Base-by-base conservation (phyloP, 1,140 invertebrate species). In the Bombus terrestris region DNA sequence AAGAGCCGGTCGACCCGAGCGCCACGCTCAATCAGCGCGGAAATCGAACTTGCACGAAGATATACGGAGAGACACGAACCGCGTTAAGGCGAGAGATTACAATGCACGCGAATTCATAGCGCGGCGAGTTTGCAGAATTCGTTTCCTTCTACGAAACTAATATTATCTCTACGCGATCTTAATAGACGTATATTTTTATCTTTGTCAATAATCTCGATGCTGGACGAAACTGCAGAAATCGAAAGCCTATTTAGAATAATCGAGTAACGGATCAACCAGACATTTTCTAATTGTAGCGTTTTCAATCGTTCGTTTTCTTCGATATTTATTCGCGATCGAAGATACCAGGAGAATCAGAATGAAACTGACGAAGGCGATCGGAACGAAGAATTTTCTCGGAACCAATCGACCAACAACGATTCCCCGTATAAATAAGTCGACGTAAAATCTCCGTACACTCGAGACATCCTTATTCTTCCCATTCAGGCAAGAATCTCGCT, bases 1-100 rank as follows among this genome's bases (percentile, higher is more conserved):
- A 75, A 39, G 74, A 57, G 84, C 78, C 87, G 89, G 78, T 64
- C 89, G 89, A 90, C 80, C 32, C 71, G 39, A 83, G 89, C 89
- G 89, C 89, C 89, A 71, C 90, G 78, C 78, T 87, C 89, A 81
- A 87, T 53, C 86, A 82, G 81, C 89, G 83, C 77, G 77, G 73
- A 84, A 84, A 80, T 81, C 79, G 79, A 85, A 53, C 28, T 37
- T 64, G 57, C 72, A 81, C 84, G 85, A 74, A 83, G 62, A 78
- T 43, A 59, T 39, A 39, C 89, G 90, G 72, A 89, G 81, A 91
- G 32, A 25, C 84, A 83, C 90, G 89, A 89, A 13, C 59, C 64
- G 59, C 57, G 35, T 66, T 82, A 43, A 82, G 71, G 57, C 83
- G 18, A 84, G 25, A 62, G 68, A 84, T 84, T 72, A 84, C 62